Evolutionary conservation across 2,113 vertebrate genomes (phyloP).

Genomic region (Phocoena phocoena): DNA sequence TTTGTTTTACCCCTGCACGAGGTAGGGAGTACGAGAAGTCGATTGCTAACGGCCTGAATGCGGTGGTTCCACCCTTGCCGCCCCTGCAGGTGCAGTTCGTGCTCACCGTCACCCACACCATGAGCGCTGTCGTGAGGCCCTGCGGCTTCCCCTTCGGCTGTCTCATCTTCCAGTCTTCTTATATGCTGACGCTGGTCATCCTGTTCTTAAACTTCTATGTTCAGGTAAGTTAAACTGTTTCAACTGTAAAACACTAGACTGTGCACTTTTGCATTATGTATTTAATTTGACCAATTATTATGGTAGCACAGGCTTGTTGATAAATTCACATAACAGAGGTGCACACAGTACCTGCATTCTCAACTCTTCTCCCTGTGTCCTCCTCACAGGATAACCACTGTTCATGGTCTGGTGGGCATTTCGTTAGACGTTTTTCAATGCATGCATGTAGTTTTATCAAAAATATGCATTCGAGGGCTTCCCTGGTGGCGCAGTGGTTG

Average conservation of each 20-base stretch:
- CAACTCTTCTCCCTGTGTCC: background rate
- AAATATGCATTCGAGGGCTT: background rate
- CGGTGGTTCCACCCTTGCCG: background rate
- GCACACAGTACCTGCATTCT: background rate
- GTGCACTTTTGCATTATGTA: rapidly evolving
- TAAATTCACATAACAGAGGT: background rate
- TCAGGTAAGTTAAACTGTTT: constrained; percentile 84
- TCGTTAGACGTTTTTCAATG: background rate
- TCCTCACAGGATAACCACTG: background rate
- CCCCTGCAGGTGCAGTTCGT: constrained; percentile 88
- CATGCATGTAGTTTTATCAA: background rate
- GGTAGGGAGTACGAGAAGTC: background rate
- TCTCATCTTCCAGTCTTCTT: constrained; percentile 92
- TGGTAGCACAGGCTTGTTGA: background rate
- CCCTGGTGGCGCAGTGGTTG: too few relatives aligned
- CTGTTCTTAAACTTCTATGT: constrained; percentile 92
- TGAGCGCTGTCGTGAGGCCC: constrained; percentile 88
- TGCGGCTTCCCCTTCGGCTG: constrained; percentile 92
- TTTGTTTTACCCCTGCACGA: background rate
- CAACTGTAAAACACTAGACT: rapidly evolving
- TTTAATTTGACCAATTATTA: background rate
- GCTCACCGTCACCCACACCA: constrained; percentile 90
- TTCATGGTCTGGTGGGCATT: background rate
- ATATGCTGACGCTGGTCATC: constrained; percentile 91
- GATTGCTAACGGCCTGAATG: background rate